These are phyloP conservation scores for Odontamblyopus rebecca DNA, from an alignment of 2,797 vertebrate genomes.

Conservation along the genomic window DNA sequence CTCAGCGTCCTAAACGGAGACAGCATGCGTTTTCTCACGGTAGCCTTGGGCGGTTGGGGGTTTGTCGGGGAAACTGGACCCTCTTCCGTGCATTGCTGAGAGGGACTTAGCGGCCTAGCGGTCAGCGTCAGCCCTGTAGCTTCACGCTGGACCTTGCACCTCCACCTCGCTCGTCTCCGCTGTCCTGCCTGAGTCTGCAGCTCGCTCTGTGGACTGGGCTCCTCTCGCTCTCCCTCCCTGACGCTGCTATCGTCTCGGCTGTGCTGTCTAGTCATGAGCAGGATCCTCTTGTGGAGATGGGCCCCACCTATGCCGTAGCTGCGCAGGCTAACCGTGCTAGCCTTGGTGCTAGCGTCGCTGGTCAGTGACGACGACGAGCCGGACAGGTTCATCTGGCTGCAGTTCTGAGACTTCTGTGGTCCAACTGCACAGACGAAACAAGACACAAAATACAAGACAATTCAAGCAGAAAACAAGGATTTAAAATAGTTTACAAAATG, in stretches of 20 bases:
- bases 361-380: slow-evolving; percentile 88
- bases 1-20: slow-evolving; percentile 80
- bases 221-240: slow-evolving; percentile 23
- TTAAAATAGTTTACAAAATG: no score
- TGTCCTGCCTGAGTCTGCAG: slow-evolving; percentile 31
- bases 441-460: not conserved
- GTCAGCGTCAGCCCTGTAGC: slow-evolving; percentile 7
- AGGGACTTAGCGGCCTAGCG: slow-evolving; percentile 16
- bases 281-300: slow-evolving; percentile 87
- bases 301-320: slow-evolving; percentile 96
- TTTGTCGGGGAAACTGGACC: slow-evolving; percentile 2
- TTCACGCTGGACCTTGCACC: slow-evolving; percentile 11
- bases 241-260: slow-evolving; percentile 41
- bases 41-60: slow-evolving; percentile 36
- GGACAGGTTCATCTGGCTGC: slow-evolving; percentile 85
- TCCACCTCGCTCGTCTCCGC: slow-evolving; percentile 39
- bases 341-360: slow-evolving; percentile 86
- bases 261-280: slow-evolving; percentile 77
- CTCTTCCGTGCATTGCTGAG: slow-evolving; percentile 7
- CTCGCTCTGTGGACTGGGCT: not conserved
- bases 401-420: slow-evolving; percentile 80
- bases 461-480: no score
- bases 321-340: slow-evolving; percentile 77
- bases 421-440: slow-evolving; percentile 67
- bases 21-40: slow-evolving; percentile 68